Base-by-base conservation (phyloP, 2,888 invertebrate genomes). In the Steinernema carpocapsae region DNA sequence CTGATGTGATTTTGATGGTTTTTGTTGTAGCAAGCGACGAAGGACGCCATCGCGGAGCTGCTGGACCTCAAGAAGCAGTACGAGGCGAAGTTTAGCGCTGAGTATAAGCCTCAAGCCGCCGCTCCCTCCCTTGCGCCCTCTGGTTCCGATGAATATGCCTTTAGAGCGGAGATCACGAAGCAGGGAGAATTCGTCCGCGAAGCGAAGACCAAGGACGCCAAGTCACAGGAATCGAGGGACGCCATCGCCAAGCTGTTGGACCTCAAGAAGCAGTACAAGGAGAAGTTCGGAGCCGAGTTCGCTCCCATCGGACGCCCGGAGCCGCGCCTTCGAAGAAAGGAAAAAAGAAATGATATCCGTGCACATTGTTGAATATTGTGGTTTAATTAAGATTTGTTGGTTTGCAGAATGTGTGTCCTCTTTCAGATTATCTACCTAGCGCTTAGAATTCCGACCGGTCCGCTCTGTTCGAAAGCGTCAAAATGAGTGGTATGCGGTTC, bases 261-360 rank as follows among this genome's bases (percentile, higher is more conserved):
- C 10, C 88, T 94, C 0, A 95, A 95, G 88, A 90, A 91, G 0
- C 91, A 93, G 77, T 95, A 92, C 88, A 94, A 94, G 88, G 89
- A 90, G 17, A 86, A 90, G 42, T 92, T 92, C 6, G 93, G 92
- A 0, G 10, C 70, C 3, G 83, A 84, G 7, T 77, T 80, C 73
- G 81, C 81, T 64, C 82, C 83, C 10, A 78, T 71, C 81, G 81
- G 70, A 81, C 83, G 10, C 78, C 78, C 42, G 24, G 7, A 7
- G 56, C 56, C 6, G n/a, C 56, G 6, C n/a, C n/a, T n/a, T n/a
- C n/a, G n/a, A 19, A 19, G n/a, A 17, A 48, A 17, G 48, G 48
- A 17, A 48, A 48, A 19, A 48, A 48, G 48, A 48, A 48, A 19
- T 48, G 19, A n/a, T n/a, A n/a, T n/a, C n/a, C n/a, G n/a, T n/a